These are phyloP conservation scores for Lycocerus yunnanus DNA, from an alignment of 2,888 invertebrate species.

Conservation along the genomic window DNA sequence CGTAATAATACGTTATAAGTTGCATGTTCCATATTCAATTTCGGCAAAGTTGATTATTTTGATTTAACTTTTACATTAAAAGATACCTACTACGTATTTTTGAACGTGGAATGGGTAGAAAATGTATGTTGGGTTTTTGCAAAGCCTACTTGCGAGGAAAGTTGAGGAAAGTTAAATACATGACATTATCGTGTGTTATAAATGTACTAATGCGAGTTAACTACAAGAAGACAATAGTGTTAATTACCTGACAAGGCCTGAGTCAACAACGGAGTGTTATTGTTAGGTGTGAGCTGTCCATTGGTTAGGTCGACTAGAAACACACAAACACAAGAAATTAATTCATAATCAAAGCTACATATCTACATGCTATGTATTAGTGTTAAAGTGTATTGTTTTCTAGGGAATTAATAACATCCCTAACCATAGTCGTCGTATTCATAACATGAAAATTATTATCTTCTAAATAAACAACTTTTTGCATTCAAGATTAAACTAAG, in stretches of 20 bases:
- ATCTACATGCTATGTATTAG: conserved; percentile 35
- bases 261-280: conserved; percentile 93
- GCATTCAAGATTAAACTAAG: neutral
- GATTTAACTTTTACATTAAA: neutral
- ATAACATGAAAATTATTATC: conserved; percentile 22
- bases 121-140: neutral
- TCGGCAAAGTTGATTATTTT: neutral
- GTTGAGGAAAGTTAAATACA: neutral
- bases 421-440: conserved; percentile 18
- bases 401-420: conserved; percentile 21
- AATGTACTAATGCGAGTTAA: conserved; percentile 34
- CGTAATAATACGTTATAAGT: neutral
- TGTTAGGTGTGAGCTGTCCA: conserved; percentile 94
- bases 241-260: conserved; percentile 92
- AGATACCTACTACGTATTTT: neutral
- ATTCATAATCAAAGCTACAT: conserved; percentile 33
- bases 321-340: conserved; percentile 48
- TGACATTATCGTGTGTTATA: conserved; percentile 3
- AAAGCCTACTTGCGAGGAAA: neutral
- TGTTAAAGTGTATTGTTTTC: conserved; percentile 25
- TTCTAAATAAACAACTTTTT: neutral
- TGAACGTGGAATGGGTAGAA: neutral
- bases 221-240: conserved; percentile 40
- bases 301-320: conserved; percentile 89
- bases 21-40: neutral